These are phyloP conservation scores for Drosophila maculinotata DNA, from an alignment of 2,888 invertebrate genomes.

Conservation along the genomic window DNA sequence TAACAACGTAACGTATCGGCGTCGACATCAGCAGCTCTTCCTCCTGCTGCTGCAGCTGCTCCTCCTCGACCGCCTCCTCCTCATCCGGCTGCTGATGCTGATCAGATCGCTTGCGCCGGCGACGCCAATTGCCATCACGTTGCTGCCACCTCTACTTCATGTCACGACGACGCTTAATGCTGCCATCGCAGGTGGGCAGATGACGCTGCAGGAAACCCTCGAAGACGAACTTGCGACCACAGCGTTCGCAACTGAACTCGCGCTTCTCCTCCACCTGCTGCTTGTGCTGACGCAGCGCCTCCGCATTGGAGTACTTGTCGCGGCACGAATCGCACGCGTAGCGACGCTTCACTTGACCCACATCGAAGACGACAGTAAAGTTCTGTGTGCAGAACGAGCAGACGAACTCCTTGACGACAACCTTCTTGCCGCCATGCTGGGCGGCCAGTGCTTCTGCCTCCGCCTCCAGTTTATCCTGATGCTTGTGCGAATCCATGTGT, in stretches of 20 bases:
- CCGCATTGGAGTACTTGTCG: conserved; percentile 84
- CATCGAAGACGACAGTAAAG: conserved; percentile 84
- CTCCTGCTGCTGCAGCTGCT: conserved; percentile 3
- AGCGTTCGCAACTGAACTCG: conserved; percentile 83
- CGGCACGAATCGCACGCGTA: conserved; percentile 84
- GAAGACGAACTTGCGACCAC: conserved; percentile 84
- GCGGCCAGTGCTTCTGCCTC: conserved; percentile 79
- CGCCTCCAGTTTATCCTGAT: conserved; percentile 83
- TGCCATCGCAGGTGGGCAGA: conserved; percentile 84
- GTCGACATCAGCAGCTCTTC: conserved; percentile 26
- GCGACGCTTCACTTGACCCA: conserved; percentile 83
- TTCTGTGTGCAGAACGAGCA: conserved; percentile 83
- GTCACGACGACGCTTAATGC: conserved; percentile 84
- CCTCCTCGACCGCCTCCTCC: neutral
- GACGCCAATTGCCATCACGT: conserved; percentile 63
- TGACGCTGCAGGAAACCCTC: conserved; percentile 84
- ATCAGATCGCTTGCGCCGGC: conserved; percentile 32
- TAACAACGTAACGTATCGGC: conserved; percentile 65
- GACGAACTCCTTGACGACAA: conserved; percentile 83
- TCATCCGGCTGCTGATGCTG: neutral
- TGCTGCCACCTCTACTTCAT: conserved; percentile 79
- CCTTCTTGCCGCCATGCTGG: conserved; percentile 82
- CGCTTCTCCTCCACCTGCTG: conserved; percentile 84
- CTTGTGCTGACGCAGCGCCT: conserved; percentile 83
- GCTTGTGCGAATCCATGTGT: conserved; percentile 83